phyloP scores from a whole-genome alignment of 1,140 invertebrate genomes.

The Oryzaephilus surinamensis region DNA sequence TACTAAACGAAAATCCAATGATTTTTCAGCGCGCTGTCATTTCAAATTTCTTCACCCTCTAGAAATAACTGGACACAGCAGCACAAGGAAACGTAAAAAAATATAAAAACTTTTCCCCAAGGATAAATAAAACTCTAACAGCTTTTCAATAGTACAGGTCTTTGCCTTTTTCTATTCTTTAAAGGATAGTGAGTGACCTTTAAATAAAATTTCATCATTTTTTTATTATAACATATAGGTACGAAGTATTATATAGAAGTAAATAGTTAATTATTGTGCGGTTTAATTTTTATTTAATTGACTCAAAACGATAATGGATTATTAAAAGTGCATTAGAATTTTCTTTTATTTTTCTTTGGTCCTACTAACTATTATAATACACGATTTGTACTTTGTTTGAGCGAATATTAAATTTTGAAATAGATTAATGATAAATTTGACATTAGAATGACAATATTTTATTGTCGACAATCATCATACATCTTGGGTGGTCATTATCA shows the following conservation, averaged over 20 bases:
- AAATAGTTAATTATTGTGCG: neutral
- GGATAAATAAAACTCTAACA: conserved; percentile 13
- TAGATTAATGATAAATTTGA: too few species aligned
- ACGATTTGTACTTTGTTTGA: too few species aligned
- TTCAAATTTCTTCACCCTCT: conserved; percentile 11
- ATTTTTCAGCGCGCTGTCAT: too few species aligned
- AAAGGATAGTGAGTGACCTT: conserved; percentile 12
- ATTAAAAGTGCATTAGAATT: too few species aligned
- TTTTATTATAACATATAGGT: neutral
- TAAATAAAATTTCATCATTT: conserved; percentile 2
- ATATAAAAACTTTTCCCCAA: conserved; percentile 10
- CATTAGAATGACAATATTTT: too few species aligned
- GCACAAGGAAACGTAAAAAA: too few species aligned
- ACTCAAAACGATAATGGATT: too few species aligned
- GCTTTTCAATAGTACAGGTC: conserved; percentile 8
- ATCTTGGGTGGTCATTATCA: too few species aligned
- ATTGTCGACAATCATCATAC: too few species aligned
- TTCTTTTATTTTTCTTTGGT: neutral
- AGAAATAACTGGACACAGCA: conserved; percentile 8
- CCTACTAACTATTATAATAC: neutral
- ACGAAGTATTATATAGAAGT: neutral
- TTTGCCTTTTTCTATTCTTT: conserved; percentile 7
- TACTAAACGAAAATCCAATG: too few species aligned
- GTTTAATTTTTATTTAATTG: too few species aligned
- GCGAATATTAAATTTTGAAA: too few species aligned